phyloP scores from a whole-genome alignment of 2,888 invertebrate species.

The Nephrotoma appendiculata region DNA sequence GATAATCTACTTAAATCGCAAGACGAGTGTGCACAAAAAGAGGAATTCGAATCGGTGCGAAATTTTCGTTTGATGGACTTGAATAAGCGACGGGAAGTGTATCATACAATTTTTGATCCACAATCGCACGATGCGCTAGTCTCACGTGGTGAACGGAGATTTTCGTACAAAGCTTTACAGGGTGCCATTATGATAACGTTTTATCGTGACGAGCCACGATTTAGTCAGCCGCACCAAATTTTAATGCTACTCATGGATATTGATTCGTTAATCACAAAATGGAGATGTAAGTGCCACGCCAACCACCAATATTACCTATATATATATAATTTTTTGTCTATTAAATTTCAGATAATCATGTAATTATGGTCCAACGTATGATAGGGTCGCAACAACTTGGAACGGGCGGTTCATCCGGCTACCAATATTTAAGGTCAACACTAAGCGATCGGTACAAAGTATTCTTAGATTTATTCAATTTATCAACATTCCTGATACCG shows the following conservation, averaged over 20 bases:
- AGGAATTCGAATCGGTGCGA: slow-evolving; percentile 44
- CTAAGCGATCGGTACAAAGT: slow-evolving; percentile 98
- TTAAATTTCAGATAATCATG: slow-evolving; percentile 77
- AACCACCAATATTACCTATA: neutral
- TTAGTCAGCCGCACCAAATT: slow-evolving; percentile 95
- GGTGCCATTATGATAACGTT: slow-evolving; percentile 97
- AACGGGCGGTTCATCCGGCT: slow-evolving; percentile 96
- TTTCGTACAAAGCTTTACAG: slow-evolving; percentile 83
- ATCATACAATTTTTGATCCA: slow-evolving; percentile 79
- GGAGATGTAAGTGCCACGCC: slow-evolving; percentile 69
- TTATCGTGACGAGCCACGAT: slow-evolving; percentile 92
- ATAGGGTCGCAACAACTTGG: slow-evolving; percentile 92
- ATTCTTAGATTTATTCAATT: slow-evolving; percentile 91
- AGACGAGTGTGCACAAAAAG: slow-evolving; percentile 45
- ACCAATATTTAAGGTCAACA: slow-evolving; percentile 92
- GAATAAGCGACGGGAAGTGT: slow-evolving; percentile 67
- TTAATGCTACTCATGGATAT: slow-evolving; percentile 92
- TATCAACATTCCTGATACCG: slow-evolving; percentile 92
- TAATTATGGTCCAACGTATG: slow-evolving; percentile 97
- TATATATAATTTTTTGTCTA: neutral
- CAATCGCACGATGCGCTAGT: slow-evolving; percentile 70
- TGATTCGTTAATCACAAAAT: slow-evolving; percentile 94
- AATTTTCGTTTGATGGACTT: slow-evolving; percentile 56
- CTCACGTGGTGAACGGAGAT: slow-evolving; percentile 55
- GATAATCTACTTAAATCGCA: slow-evolving; percentile 55